Conservation (phyloP, 1,140 invertebrate species). For the Drosophila cardini region DNA sequence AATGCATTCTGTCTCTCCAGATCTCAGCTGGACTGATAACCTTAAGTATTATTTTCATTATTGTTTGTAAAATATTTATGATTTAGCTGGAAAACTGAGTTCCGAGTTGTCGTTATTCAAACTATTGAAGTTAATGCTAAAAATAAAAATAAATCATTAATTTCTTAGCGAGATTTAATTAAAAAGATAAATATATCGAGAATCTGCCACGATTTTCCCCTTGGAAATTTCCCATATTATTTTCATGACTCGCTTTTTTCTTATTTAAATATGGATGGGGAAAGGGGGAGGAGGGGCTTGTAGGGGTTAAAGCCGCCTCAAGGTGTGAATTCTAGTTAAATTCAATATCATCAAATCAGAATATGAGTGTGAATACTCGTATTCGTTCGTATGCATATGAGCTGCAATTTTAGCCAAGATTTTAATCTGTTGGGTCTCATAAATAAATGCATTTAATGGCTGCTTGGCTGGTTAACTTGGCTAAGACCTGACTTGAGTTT, state of each 20-base stretch:
- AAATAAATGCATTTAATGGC: slow-evolving; percentile 81
- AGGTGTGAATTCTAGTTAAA: slow-evolving; percentile 80
- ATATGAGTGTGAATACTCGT: not conserved
- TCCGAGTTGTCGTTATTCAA: slow-evolving; percentile 21
- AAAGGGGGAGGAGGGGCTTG: not conserved
- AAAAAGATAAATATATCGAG: not conserved
- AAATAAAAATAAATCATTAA: not conserved
- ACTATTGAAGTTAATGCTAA: slow-evolving; percentile 9
- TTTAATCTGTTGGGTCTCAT: slow-evolving; percentile 64
- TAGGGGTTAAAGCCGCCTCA: slow-evolving; percentile 16
- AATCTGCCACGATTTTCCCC: not conserved
- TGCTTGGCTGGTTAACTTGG: slow-evolving; percentile 32
- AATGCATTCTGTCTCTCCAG: slow-evolving; percentile 64
- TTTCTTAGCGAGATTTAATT: slow-evolving; percentile 1
- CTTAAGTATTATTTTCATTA: slow-evolving; percentile 32
- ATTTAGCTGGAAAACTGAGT: slow-evolving; percentile 42
- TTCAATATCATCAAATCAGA: slow-evolving; percentile 65
- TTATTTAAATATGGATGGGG: slow-evolving; percentile 4
- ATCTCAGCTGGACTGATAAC: slow-evolving; percentile 53
- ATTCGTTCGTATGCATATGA: slow-evolving; percentile 66
- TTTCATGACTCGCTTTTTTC: not conserved
- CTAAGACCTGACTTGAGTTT: slow-evolving; percentile 15
- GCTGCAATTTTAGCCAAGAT: slow-evolving; percentile 64
- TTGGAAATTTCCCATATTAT: not conserved
- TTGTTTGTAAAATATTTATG: slow-evolving; percentile 61